These are phyloP conservation scores for Holacanthus passer DNA, from an alignment of 2,113 vertebrate genomes.

Conservation along the genomic window DNA sequence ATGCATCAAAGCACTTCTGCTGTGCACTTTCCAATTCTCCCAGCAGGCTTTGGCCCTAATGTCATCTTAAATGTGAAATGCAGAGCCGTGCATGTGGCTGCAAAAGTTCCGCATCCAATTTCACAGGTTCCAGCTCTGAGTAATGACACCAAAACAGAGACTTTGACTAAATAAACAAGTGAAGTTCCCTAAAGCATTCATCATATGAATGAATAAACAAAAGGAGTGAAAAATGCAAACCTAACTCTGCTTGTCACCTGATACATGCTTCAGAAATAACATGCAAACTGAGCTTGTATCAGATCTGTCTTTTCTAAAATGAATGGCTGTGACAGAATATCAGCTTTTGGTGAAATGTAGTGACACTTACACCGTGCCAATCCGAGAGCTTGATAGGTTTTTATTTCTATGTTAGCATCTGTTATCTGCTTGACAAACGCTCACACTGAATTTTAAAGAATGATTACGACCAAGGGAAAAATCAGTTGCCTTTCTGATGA, in stretches of 20 bases:
- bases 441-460: slow-evolving; percentile 21
- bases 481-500: slow-evolving; percentile 49
- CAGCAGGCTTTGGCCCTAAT: slow-evolving; percentile 58
- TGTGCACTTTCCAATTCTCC: slow-evolving; percentile 47
- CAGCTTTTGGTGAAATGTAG: not conserved
- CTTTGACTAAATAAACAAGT: slow-evolving; percentile 37
- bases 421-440: not conserved
- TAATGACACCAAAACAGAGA: slow-evolving; percentile 41
- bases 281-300: not conserved
- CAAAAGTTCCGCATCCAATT: slow-evolving; percentile 56
- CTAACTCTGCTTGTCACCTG: too few relatives aligned
- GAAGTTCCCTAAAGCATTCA: not conserved
- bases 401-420: not conserved
- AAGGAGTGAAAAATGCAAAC: not conserved
- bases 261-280: not conserved
- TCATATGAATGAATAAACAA: slow-evolving; percentile 18
- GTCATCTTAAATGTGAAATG: slow-evolving; percentile 61
- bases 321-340: not conserved
- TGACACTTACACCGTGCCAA: not conserved
- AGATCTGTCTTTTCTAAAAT: not conserved
- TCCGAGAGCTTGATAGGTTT: not conserved
- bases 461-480: slow-evolving; percentile 13
- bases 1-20: slow-evolving; percentile 57
- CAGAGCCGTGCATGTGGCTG: slow-evolving; percentile 26
- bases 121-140: slow-evolving; percentile 60